Base-by-base conservation (phyloP, 2,797 vertebrate species). In the Okamejei kenojei region DNA sequence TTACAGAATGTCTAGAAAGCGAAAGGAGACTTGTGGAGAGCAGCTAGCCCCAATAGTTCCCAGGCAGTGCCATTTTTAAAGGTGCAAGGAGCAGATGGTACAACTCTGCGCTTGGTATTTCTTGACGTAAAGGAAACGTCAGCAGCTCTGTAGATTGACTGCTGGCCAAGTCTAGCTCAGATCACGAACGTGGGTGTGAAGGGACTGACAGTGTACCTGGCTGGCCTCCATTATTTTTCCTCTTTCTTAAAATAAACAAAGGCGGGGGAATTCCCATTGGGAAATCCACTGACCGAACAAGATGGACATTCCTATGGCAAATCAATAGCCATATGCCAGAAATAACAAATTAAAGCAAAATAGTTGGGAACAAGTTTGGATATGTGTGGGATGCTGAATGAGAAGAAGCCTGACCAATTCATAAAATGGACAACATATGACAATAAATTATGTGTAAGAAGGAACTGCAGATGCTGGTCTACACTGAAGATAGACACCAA, bases 1-100 rank as follows among this genome's bases (percentile, higher is more conserved):
- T 93, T 93, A 92, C 94, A 95, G 94, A 94, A 93, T 94, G 94
- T 94, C 94, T 93, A 94, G 94, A 95, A 94, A 94, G 94, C 93
- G 93, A 94, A 94, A 94, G 93, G 17, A 78, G 93, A 95, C 92
- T 94, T 93, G 94, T 93, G 93, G 93, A 84, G 93, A 82, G 81
- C 78, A 93, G 76, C 94, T 95, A 94, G 93, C 93, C 93, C 81
- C 2, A 19, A 19, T 61, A 6, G 11, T 61, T 61, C 54, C 61
- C 81, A 29, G 54, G 81, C 81, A 29, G 26, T 19, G 17, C 19
- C 7, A n/a, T 7, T 19, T 13, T 29, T 15, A 63, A 74, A 61
- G 26, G 26, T 29, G 19, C 26, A 61, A 29, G 26, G 26, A 84
- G 54, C 26, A 84, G 54, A 61, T 84, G 54, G n/a, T 84, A 13